phyloP scores from a whole-genome alignment of 2,113 vertebrate genomes.

The Grammomys surdaster region DNA sequence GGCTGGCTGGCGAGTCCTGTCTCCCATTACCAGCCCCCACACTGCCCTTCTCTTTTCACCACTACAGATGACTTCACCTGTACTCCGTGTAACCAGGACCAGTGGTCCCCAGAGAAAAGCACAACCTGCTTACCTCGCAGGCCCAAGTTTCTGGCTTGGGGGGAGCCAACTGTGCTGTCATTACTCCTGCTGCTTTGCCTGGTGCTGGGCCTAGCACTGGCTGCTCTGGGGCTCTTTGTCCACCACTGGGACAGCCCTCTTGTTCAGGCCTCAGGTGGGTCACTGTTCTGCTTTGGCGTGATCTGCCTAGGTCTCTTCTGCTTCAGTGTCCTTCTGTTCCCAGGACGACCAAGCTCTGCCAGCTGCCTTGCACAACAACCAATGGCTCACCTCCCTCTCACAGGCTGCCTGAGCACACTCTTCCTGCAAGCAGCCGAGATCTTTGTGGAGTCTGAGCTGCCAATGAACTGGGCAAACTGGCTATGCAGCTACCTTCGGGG shows the following conservation, averaged over 20 bases:
- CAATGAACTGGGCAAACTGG: neutral
- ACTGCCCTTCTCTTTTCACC: neutral
- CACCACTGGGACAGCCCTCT: constrained; percentile 83
- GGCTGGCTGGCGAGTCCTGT: neutral
- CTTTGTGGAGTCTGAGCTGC: constrained; percentile 66
- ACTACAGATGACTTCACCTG: constrained; percentile 89
- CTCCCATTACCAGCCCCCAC: neutral
- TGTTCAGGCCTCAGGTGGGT: constrained; percentile 87
- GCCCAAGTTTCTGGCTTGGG: constrained; percentile 87
- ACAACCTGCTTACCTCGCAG: constrained; percentile 84
- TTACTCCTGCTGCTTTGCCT: constrained; percentile 79
- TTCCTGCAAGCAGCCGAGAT: constrained; percentile 87
- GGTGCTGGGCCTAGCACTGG: constrained; percentile 70
- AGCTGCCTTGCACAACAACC: constrained; percentile 88
- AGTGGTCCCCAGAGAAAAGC: constrained; percentile 89
- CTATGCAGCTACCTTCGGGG: constrained; percentile 36
- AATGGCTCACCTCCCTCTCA: constrained; percentile 86
- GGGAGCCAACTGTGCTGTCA: constrained; percentile 69
- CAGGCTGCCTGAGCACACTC: constrained; percentile 88
- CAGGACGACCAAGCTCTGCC: constrained; percentile 85
- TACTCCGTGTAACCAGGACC: constrained; percentile 80
- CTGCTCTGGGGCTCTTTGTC: constrained; percentile 84
- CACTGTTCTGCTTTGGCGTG: constrained; percentile 84
- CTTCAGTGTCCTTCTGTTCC: constrained; percentile 87
- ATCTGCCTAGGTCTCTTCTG: constrained; percentile 84